Base-by-base conservation (phyloP, 2,797 vertebrate species). In the Neopelma chrysocephalum region DNA sequence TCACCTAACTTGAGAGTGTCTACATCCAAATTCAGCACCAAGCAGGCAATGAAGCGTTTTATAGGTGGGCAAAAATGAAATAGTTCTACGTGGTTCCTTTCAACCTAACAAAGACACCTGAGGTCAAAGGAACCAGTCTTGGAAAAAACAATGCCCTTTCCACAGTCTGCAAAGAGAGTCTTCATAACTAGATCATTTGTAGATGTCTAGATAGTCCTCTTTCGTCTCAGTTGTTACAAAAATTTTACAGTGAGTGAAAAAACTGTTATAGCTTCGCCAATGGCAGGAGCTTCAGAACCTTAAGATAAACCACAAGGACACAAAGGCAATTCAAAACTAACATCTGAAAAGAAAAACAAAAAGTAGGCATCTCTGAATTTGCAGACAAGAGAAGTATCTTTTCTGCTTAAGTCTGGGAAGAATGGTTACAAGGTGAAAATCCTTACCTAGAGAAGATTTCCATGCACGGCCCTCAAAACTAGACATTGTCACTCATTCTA, bases 21-120 rank as follows among this genome's bases (percentile, higher is more conserved):
- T 80, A 31, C 3, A n/a, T 42, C 17, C 5, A 48, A 80, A 80
- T 60, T 85, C 32, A 62, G 15, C 26, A 61, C 10, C 26, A 62
- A 65, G n/a, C 3, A 70, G 13, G 3, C 5, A 15, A 11, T 40
- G 2, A 77, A 73, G 15, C 1, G 6, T 80, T 81, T 51, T 61
- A 34, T 8, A 54, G 12, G 7, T 0, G 3, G 5, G 0, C 4
- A 6, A 86, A 29, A 12, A 7, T 58, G 42, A 78, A 27, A n/a
- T 26, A 38, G 11, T 27, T 34, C 3, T 7, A 61, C 1, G 7
- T 5, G 18, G 47, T 48, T 81, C 6, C 40, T 50, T 66, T 73
- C 47, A 73, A 43, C 2, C 20, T 57, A 60, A 56, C 12, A 23
- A 61, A 84, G 16, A 38, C 7, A 64, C 8, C 5, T 32, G 25